A percentile compares a stretch with the other conserved stretches of the same genome.
phyloP scores from a whole-genome alignment of 2,113 vertebrate species.

The Calidris pugnax region DNA sequence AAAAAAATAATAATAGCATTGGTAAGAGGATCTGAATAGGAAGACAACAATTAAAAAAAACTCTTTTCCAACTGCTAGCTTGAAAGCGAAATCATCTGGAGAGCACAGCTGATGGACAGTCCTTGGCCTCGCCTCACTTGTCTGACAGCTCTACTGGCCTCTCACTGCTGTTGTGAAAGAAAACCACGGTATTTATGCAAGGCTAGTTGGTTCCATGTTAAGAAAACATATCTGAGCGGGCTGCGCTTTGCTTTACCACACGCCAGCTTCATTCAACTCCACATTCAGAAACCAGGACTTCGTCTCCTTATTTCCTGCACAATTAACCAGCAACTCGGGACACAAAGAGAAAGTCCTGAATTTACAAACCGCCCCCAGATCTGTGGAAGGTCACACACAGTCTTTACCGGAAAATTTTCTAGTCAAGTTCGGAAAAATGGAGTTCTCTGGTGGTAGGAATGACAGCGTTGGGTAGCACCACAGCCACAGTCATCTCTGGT shows the following conservation, averaged over 20 bases:
- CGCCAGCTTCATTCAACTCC: slow-evolving; percentile 22
- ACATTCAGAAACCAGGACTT: background rate
- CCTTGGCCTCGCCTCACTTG: background rate
- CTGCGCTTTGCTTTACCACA: slow-evolving; percentile 13
- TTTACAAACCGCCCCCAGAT: fast-evolving
- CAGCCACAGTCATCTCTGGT: background rate
- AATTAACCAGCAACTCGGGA: background rate
- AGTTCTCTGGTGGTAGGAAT: background rate
- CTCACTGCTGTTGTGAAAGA: background rate
- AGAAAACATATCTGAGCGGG: slow-evolving; percentile 15
- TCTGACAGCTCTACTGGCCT: background rate
- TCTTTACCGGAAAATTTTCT: background rate
- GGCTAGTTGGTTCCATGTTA: slow-evolving; percentile 20
- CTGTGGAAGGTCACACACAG: background rate
- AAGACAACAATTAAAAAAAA: background rate
- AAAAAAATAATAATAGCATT: background rate
- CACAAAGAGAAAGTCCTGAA: background rate
- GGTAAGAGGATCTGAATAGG: background rate
- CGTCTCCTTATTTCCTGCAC: background rate
- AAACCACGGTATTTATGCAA: slow-evolving; percentile 52
- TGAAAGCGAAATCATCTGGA: background rate
- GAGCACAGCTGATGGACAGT: background rate
- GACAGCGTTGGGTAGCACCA: background rate
- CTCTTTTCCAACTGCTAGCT: background rate
- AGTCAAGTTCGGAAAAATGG: fast-evolving